Conservation (phyloP, 1,140 invertebrate species). For the Habropoda laboriosa region DNA sequence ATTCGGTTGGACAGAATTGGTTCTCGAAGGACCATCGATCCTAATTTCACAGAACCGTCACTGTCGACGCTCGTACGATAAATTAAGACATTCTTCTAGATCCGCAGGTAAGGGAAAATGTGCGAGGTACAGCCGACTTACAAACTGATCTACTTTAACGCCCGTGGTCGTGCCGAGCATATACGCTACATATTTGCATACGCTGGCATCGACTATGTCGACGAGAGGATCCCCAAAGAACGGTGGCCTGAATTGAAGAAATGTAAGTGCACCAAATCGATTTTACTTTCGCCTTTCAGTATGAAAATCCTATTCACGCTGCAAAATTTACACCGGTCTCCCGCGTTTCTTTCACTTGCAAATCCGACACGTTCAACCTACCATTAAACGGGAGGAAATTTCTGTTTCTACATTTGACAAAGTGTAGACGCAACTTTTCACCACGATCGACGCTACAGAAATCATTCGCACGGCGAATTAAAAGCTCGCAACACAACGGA, state of each 20-base stretch:
- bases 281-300: background rate
- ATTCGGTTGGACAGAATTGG: too few relatives aligned
- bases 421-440: too few relatives aligned
- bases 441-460: too few relatives aligned
- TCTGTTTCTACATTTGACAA: too few relatives aligned
- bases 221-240: slow-evolving; percentile 83
- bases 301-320: background rate
- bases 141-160: slow-evolving; percentile 86
- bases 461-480: too few relatives aligned
- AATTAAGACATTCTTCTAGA: background rate
- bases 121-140: slow-evolving; percentile 78
- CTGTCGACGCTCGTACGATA: too few relatives aligned
- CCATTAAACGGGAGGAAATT: too few relatives aligned
- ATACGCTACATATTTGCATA: slow-evolving; percentile 86
- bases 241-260: slow-evolving; percentile 83
- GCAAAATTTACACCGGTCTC: background rate
- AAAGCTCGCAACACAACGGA: too few relatives aligned
- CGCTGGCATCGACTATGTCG: slow-evolving; percentile 85
- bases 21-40: too few relatives aligned
- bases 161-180: slow-evolving; percentile 86
- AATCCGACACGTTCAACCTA: too few relatives aligned
- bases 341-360: background rate
- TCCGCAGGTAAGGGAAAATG: slow-evolving; percentile 54
- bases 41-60: too few relatives aligned
- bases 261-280: slow-evolving; percentile 74